These are phyloP conservation scores for Lordiphosa clarofinis DNA, from an alignment of 1,140 invertebrate genomes.

Conservation along the genomic window DNA sequence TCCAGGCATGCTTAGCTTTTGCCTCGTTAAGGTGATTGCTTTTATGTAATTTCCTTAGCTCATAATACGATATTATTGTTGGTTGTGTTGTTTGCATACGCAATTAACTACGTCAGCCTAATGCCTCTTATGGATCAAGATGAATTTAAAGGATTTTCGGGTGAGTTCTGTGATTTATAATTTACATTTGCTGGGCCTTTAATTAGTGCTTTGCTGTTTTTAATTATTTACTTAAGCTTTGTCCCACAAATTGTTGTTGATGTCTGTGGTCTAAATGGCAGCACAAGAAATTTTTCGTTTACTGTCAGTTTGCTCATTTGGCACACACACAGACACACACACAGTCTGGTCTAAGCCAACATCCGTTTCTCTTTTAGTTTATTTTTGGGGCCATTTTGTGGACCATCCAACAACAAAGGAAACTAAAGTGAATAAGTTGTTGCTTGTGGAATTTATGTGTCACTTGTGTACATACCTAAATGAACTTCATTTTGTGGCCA, in stretches of 20 bases:
- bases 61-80: slow-evolving; percentile 33
- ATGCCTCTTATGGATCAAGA: slow-evolving; percentile 6
- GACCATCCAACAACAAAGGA: slow-evolving; percentile 39
- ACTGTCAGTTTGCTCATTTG: slow-evolving; percentile 65
- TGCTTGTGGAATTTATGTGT: slow-evolving; percentile 37
- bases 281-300: slow-evolving; percentile 27
- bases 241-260: slow-evolving; percentile 33
- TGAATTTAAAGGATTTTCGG: background rate
- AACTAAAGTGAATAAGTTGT: slow-evolving; percentile 64
- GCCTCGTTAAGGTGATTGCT: slow-evolving; percentile 65
- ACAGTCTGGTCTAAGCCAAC: background rate
- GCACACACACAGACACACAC: slow-evolving; percentile 1
- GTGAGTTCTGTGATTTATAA: slow-evolving; percentile 6
- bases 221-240: slow-evolving; percentile 8
- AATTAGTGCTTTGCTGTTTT: background rate
- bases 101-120: slow-evolving; percentile 3
- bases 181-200: slow-evolving; percentile 4
- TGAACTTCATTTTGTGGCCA: slow-evolving; percentile 14
- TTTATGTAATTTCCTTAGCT: slow-evolving; percentile 62
- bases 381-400: slow-evolving; percentile 54
- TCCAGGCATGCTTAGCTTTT: slow-evolving; percentile 30
- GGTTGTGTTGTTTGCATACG: slow-evolving; percentile 8
- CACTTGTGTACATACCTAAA: background rate
- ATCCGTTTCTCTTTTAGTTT: slow-evolving; percentile 52
- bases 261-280: slow-evolving; percentile 46